Conservation (phyloP, 1,140 invertebrate species). For the Pseudobourletiella spinata region DNA sequence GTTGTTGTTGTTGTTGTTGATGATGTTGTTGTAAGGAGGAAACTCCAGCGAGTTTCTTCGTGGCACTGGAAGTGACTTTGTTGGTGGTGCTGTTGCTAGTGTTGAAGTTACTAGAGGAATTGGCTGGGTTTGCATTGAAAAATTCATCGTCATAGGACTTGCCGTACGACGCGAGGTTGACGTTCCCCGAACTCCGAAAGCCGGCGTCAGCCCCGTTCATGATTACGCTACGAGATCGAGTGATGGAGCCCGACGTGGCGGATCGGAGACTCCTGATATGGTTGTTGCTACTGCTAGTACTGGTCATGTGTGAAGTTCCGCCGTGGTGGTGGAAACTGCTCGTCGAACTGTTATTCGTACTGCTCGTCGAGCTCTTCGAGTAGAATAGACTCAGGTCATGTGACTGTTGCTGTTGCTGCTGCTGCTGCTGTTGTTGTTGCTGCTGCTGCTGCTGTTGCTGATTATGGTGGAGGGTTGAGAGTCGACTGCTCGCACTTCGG, state of each 20-base stretch:
- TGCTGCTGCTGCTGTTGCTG: background rate
- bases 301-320: background rate
- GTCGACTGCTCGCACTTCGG: background rate
- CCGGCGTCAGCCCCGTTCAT: background rate
- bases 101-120: background rate
- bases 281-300: background rate
- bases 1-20: background rate
- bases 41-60: background rate
- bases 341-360: background rate
- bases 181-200: slow-evolving; percentile 5
- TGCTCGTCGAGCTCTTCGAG: background rate
- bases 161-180: slow-evolving; percentile 24
- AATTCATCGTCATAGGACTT: slow-evolving; percentile 33
- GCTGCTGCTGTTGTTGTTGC: background rate
- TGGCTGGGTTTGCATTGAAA: too few species aligned
- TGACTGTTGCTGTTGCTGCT: background rate
- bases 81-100: background rate
- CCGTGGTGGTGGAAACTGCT: background rate
- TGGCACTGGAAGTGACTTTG: background rate
- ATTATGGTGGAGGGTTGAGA: too few species aligned
- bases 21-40: background rate
- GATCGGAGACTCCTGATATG: slow-evolving; percentile 6
- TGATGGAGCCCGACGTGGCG: background rate
- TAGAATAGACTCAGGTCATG: background rate
- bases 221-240: slow-evolving; percentile 22